Conservation (phyloP, 2,797 vertebrate species). For the Neosilurus hyrtlii region DNA sequence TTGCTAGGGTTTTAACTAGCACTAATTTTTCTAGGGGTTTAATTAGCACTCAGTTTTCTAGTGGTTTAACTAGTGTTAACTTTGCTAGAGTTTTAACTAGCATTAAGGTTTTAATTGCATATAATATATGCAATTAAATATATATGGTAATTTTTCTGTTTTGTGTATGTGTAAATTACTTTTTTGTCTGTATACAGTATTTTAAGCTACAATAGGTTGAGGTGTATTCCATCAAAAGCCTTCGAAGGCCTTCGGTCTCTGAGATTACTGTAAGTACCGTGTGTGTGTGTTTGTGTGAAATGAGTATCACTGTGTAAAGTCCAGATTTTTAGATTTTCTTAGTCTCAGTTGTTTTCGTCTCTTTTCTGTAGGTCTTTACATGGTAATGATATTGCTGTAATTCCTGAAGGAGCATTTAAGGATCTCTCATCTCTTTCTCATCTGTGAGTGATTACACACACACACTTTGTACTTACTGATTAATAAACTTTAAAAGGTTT, state of each 20-base stretch:
- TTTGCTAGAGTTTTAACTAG: no score
- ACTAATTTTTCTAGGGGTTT: background rate
- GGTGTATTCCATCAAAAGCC: slow-evolving; percentile 89
- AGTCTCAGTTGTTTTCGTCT: slow-evolving; percentile 16
- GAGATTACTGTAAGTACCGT: slow-evolving; percentile 86
- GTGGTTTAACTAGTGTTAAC: no score
- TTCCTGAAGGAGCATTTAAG: slow-evolving; percentile 94
- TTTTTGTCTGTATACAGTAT: slow-evolving; percentile 75
- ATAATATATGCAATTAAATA: no score
- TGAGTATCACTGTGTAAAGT: background rate
- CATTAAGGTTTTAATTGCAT: no score
- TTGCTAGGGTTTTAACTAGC: background rate
- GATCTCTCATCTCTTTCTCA: slow-evolving; percentile 93
- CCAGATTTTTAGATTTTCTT: background rate
- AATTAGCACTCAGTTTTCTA: no score
- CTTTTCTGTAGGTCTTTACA: slow-evolving; percentile 84
- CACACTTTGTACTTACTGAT: background rate
- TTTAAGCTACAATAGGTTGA: slow-evolving; percentile 94
- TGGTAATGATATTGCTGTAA: slow-evolving; percentile 93
- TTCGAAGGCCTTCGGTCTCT: slow-evolving; percentile 93
- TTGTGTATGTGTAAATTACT: slow-evolving; percentile 18
- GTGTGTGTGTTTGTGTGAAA: background rate
- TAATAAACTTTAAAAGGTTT: background rate
- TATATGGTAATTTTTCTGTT: background rate
- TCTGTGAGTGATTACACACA: slow-evolving; percentile 79